Evolutionary conservation across 2,797 vertebrate species (phyloP), one percentile per base, ranked within the genome.

Genomic region (Hemibagrus guttatus): DNA sequence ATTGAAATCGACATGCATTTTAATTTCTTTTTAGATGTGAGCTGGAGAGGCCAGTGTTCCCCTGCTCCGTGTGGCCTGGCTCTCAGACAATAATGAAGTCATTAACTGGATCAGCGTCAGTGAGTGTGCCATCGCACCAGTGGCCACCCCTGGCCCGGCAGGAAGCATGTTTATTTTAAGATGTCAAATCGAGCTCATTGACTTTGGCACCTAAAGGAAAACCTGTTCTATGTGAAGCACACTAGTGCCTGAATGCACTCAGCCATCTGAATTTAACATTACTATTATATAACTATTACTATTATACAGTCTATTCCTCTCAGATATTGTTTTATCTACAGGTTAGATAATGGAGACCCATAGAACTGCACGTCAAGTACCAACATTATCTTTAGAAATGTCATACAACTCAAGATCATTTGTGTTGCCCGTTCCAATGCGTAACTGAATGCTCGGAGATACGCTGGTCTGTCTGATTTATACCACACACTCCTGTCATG

Each of bases 61-160:
- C 74, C 68, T 64, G 89, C 76, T 82, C 86, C 61, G 17, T 23
- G 11, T 83, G 78, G 72, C 88, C 87, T 79, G 28, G 83, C 74
- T 71, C 80, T 76, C 35, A 63, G 79, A 88, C 63, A 81, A 63
- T 85, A 90, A 90, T 89, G 80, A 90, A 90, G 88, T 89, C 90
- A 89, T 89, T 89, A 88, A 86, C 79, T 84, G 59, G 80, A 83
- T 86, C 79, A 78, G 88, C 83, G 69, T 86, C 85, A 63, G 76
- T 31, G 81, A 78, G 42, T 56, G 6, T 69, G 71, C 81, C 76
- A 19, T 61, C 1, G 54, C 88, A 79, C 74, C 71, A 52, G 35
- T 52, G 68, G 46, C 86, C 78, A 75, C 72, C 72, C 13, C 79
- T 42, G 66, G 61, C 85, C 66, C 58, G 21, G 81, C 31, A 26